Evolutionary conservation across 2,113 vertebrate species (phyloP), one percentile per base, ranked within the genome.

Genomic region (Cyanistes caeruleus): DNA sequence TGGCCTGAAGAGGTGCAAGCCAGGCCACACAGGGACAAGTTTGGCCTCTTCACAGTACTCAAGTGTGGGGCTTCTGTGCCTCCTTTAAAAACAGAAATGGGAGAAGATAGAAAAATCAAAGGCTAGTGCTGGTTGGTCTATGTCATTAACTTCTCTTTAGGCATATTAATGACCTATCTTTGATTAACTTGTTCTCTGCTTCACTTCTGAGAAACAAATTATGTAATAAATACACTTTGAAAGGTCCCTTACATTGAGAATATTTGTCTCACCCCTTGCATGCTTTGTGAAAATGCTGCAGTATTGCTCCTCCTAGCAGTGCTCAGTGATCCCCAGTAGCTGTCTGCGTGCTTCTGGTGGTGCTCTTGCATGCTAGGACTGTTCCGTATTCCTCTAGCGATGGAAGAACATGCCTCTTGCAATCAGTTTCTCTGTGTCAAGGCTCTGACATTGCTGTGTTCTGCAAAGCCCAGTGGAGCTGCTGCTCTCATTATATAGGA

Each of bases 341-440:
- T 65, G 41, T 24, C 53, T 70, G 5, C 69, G 60, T 53, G 56
- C 69, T 81, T 58, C 55, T 90, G 43, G 2, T 9, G 41, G 53
- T 8, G 23, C 58, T 87, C 16, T 52, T 59, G n/a, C 27, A 13
- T 28, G 48, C 2, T 3, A 58, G 58, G 16, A 22, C 72, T 89
- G 25, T 65, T 95, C 60, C 68, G 46, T 77, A 18, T 46, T 94
- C 86, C 81, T 93, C 78, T 56, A 84, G 93, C 67, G 83, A 9
- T 18, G 56, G 43, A 83, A 70, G 63, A 87, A 65, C 44, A 15
- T 72, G 56, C 31, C 55, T 85, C 76, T 63, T 78, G 76, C 73
- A 85, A 58, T 79, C 87, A 85, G 4, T 87, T 91, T 95, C 46
- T 93, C 24, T 23, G 10, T 88, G 85, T 85, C 93, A 91, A 83